A percentile compares a stretch with the other conserved stretches of the same genome.
Conservation (phyloP, 2,113 vertebrate genomes). For the Rhinolophus ferrumequinum region DNA sequence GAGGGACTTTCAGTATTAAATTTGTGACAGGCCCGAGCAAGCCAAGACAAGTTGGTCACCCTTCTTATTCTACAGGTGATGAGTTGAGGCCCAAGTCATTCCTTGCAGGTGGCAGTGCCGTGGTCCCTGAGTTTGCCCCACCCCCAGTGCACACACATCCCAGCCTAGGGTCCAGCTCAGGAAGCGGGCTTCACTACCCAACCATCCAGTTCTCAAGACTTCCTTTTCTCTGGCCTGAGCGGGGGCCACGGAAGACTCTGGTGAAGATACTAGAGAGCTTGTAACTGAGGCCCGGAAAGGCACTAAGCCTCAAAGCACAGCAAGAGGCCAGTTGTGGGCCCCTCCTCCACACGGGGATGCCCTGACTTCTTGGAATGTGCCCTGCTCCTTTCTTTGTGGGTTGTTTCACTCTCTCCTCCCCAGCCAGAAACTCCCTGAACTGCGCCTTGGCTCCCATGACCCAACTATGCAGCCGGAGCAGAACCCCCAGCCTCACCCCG, state of each 20-base stretch:
- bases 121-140: too few species aligned
- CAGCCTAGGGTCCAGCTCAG: too few species aligned
- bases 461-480: too few species aligned
- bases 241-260: too few species aligned
- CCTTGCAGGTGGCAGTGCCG: neutral
- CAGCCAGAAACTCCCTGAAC: neutral
- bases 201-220: neutral
- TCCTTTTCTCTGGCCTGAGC: neutral
- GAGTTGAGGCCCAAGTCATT: neutral
- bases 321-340: rapidly evolving
- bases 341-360: neutral
- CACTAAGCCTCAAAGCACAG: neutral
- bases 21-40: neutral
- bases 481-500: neutral
- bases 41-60: neutral
- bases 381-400: neutral
- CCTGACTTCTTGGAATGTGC: neutral
- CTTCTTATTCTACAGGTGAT: neutral
- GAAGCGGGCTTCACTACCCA: neutral
- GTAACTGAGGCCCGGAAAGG: neutral
- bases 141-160: rapidly evolving
- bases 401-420: neutral
- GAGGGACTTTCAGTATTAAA: neutral
- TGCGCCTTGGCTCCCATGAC: neutral
- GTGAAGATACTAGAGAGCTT: neutral